Conservation (phyloP, 2,888 invertebrate species). For the Gymnosoma rotundatum region DNA sequence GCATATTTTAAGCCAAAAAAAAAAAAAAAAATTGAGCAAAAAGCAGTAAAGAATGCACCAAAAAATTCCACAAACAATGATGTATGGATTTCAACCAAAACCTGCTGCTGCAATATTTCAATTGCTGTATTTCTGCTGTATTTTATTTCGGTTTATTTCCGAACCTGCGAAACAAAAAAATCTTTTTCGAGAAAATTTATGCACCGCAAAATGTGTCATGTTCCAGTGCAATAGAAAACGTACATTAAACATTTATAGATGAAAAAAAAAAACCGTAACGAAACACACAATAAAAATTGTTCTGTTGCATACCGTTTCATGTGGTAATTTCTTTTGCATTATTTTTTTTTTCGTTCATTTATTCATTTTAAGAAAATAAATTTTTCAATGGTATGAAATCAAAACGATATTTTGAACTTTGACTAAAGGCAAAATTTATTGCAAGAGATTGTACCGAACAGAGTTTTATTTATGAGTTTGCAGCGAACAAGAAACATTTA, state of each 20-base stretch:
- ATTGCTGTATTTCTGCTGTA: slow-evolving; percentile 24
- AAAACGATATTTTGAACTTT: slow-evolving; percentile 62
- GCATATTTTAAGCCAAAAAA: slow-evolving; percentile 31
- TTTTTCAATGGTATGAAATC: slow-evolving; percentile 44
- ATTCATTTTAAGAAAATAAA: slow-evolving; percentile 7
- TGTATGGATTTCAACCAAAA: slow-evolving; percentile 58
- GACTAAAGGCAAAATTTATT: slow-evolving; percentile 49
- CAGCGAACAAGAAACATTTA: not conserved
- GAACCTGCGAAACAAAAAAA: slow-evolving; percentile 3
- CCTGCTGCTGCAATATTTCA: slow-evolving; percentile 61
- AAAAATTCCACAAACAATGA: slow-evolving; percentile 57
- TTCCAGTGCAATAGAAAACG: slow-evolving; percentile 68
- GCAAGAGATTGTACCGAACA: slow-evolving; percentile 30
- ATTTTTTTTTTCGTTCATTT: not conserved
- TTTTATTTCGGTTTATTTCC: slow-evolving; percentile 2
- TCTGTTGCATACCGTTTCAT: slow-evolving; percentile 35
- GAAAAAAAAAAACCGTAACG: slow-evolving; percentile 36
- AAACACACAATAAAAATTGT: slow-evolving; percentile 18
- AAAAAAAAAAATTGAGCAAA: not conserved
- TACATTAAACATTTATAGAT: slow-evolving; percentile 67
- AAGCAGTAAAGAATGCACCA: not conserved
- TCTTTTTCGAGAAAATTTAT: slow-evolving; percentile 44
- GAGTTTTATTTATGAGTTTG: slow-evolving; percentile 52
- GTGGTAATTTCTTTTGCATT: not conserved
- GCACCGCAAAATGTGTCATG: slow-evolving; percentile 69